Conservation (phyloP, 2,888 invertebrate genomes). For the Drosophila ezoana region DNA sequence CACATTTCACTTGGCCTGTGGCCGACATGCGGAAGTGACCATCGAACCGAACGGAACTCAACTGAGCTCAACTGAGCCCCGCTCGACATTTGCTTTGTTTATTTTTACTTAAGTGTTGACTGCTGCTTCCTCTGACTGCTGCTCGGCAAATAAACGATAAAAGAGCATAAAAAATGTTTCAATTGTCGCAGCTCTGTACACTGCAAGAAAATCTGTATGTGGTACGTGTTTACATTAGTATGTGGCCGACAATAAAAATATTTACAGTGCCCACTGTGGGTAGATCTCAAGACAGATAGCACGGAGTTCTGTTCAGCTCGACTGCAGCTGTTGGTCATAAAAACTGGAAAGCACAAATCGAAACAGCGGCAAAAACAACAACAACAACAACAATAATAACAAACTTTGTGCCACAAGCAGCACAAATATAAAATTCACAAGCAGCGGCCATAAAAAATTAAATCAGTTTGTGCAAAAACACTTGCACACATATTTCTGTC, state of each 20-base stretch:
- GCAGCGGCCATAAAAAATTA: conserved; percentile 74
- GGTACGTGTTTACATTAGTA: conserved; percentile 22
- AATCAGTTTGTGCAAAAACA: conserved; percentile 74
- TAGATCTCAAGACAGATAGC: conserved; percentile 20
- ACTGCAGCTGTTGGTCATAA: conserved; percentile 68
- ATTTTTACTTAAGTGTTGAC: conserved; percentile 72
- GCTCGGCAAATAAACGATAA: conserved; percentile 70
- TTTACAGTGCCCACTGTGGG: conserved; percentile 44
- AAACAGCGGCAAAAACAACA: conserved; percentile 35
- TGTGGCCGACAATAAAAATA: conserved; percentile 52
- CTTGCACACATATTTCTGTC: conserved; percentile 68
- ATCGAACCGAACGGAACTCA: conserved; percentile 33
- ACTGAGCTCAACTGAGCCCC: conserved; percentile 5
- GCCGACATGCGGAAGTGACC: conserved; percentile 53
- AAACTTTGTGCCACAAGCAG: conserved; percentile 23
- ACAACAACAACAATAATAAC: conserved; percentile 25
- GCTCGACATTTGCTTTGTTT: conserved; percentile 58
- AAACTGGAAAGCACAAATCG: conserved; percentile 58
- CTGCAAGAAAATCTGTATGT: conserved; percentile 54
- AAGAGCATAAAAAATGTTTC: conserved; percentile 77
- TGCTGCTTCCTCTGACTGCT: conserved; percentile 28
- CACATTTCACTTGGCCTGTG: conserved; percentile 38
- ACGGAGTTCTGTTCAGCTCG: conserved; percentile 40
- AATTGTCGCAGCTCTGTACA: conserved; percentile 67
- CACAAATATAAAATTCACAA: conserved; percentile 71